phyloP scores from a whole-genome alignment of 2,888 invertebrate genomes.

The Phrixothrix hirtus region DNA sequence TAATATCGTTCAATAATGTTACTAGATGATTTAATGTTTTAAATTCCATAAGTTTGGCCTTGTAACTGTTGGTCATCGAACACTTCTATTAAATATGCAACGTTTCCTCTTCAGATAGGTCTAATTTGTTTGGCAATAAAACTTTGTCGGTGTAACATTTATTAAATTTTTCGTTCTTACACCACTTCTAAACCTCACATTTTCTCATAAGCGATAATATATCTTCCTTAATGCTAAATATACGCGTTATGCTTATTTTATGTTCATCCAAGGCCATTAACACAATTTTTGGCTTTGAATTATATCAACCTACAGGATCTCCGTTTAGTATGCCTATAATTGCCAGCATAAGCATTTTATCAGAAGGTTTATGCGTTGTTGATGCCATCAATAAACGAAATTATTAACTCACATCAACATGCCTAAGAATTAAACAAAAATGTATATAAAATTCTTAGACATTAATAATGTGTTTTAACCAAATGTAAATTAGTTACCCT shows the following conservation, averaged over 20 bases:
- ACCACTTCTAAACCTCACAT: neutral
- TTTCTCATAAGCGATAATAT: neutral
- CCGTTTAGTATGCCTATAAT: neutral
- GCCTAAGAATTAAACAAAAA: too few species aligned
- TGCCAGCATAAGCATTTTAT: neutral
- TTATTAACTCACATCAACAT: too few species aligned
- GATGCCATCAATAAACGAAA: too few species aligned
- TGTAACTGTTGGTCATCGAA: neutral
- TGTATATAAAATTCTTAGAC: too few species aligned
- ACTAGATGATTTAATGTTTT: neutral
- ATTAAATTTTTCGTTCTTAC: neutral
- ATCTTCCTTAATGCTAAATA: neutral
- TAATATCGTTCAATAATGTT: neutral
- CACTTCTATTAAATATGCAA: neutral
- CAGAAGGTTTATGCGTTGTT: neutral
- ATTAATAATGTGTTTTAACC: too few species aligned
- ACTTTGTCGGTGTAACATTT: neutral
- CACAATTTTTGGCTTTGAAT: neutral
- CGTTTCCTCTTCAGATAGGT: neutral
- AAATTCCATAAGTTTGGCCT: too few species aligned
- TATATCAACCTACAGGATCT: neutral
- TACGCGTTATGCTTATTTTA: neutral
- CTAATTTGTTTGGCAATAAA: neutral
- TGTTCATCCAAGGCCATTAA: neutral
- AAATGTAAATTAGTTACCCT: too few species aligned